These are phyloP conservation scores for Exocentrus adspersus DNA, from an alignment of 2,888 invertebrate species.

Conservation along the genomic window DNA sequence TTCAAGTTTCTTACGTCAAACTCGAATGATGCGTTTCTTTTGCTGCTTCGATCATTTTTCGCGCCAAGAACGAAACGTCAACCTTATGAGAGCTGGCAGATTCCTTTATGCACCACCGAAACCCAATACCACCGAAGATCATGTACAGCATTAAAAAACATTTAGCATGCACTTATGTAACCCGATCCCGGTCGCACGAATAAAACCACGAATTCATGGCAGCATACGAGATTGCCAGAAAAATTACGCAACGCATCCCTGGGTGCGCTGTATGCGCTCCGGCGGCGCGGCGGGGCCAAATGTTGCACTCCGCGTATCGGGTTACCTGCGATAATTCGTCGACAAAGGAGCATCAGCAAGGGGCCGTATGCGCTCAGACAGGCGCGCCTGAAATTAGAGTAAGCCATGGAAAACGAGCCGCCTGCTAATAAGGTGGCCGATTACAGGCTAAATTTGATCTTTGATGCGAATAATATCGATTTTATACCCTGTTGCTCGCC, in stretches of 20 bases:
- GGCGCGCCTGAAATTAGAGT: slow-evolving; percentile 56
- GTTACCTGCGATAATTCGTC: slow-evolving; percentile 51
- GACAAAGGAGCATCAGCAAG: slow-evolving; percentile 57
- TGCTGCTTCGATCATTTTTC: neutral
- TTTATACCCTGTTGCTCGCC: slow-evolving; percentile 53
- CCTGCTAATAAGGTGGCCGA: slow-evolving; percentile 61
- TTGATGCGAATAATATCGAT: slow-evolving; percentile 57
- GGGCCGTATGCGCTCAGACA: slow-evolving; percentile 50
- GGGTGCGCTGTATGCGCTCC: slow-evolving; percentile 35
- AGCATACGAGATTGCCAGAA: slow-evolving; percentile 50
- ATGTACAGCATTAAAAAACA: slow-evolving; percentile 23
- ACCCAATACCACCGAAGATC: slow-evolving; percentile 22
- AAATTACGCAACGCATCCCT: slow-evolving; percentile 52
- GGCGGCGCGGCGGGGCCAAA: slow-evolving; percentile 28
- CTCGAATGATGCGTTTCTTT: too few relatives aligned
- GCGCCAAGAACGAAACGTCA: neutral
- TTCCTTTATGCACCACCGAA: slow-evolving; percentile 16
- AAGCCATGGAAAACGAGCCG: slow-evolving; percentile 57
- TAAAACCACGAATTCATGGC: slow-evolving; percentile 27
- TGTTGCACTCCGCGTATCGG: slow-evolving; percentile 28
- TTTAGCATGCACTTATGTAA: slow-evolving; percentile 25
- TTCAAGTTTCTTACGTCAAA: too few relatives aligned
- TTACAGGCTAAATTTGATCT: slow-evolving; percentile 60
- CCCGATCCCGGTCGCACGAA: slow-evolving; percentile 5
- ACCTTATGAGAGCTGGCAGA: slow-evolving; percentile 17